Evolutionary conservation across 2,113 vertebrate species (phyloP), one percentile per base, ranked within the genome.

Genomic region (Ochotona curzoniae): DNA sequence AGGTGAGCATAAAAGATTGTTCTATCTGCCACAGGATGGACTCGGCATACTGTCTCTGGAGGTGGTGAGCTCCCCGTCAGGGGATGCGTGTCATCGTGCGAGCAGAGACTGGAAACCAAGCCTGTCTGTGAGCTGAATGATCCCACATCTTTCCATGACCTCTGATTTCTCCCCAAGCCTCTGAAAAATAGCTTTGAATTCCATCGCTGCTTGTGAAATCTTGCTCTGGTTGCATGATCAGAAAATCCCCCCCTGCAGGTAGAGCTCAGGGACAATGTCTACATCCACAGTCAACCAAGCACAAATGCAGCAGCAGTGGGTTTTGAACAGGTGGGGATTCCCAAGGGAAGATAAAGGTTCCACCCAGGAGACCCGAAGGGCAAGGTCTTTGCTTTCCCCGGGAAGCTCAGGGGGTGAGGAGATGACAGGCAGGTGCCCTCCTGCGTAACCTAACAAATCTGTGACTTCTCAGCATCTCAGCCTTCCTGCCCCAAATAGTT

Each of bases 111-210:
- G 8, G 30, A 23, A 92, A 83, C 49, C 69, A 73, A 70, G 73
- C 38, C 13, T 54, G 44, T 17, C 38, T 35, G 61, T 25, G 28
- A 80, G 38, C 2, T 10, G 57, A 87, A 82, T 35, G 79, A 20
- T 30, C 26, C 12, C 13, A 84, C 51, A 57, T 61, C 38, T 89
- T n/a, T 76, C 76, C 78, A 23, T 63, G 54, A 32, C 54, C 70
- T 94, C 83, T 21, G 7, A 75, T 94, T 94, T 95, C 66, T 83
- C 69, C 71, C 69, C 71, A 89, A 90, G 21, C 61, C 76, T 94
- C 32, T 90, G 60, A 91, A 94, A 91, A 87, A 81, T 35, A 86
- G 28, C 38, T 85, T 93, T 95, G 32, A 75, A 91, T 80, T 61
- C 44, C 35, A 89, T 51, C 57, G 73, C 85, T 71, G 74, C 78